Evolutionary conservation across 2,888 invertebrate genomes (phyloP).

Genomic region (Tenthredo livida): DNA sequence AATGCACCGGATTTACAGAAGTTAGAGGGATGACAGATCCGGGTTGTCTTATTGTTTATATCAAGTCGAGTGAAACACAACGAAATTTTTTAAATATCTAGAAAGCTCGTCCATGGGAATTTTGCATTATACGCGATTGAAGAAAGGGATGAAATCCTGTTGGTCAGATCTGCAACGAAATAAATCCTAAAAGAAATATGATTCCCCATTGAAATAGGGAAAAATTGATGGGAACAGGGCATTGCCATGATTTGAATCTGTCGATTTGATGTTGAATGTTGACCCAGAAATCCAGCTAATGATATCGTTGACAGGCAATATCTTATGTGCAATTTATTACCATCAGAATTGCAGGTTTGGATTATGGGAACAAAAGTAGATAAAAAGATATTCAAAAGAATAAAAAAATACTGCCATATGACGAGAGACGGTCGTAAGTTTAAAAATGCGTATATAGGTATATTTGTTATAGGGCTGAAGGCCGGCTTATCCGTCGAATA

Average conservation of each 20-base stretch:
- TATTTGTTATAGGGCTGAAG: conserved; percentile 1
- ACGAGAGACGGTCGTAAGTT: background rate
- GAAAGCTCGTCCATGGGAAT: background rate
- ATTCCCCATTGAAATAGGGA: background rate
- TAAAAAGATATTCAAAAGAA: background rate
- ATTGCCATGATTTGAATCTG: background rate
- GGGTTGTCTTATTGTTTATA: background rate
- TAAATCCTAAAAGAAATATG: background rate
- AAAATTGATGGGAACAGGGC: background rate
- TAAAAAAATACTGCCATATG: background rate
- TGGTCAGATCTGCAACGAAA: background rate
- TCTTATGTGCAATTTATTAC: conserved; percentile 9
- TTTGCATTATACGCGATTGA: too few species aligned
- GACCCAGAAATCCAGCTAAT: conserved; percentile 20
- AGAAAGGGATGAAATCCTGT: background rate
- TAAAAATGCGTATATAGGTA: conserved; percentile 14
- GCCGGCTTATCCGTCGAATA: conserved; percentile 46
- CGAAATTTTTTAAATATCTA: too few species aligned
- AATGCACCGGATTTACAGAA: background rate
- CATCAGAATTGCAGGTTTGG: background rate
- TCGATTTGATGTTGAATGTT: background rate
- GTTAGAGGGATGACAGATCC: background rate
- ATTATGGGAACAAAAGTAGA: background rate
- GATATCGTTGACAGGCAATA: background rate
- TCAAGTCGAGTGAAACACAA: background rate